These are phyloP conservation scores for Orientallactaga bullata DNA, from an alignment of 2,113 vertebrate species.

Conservation along the genomic window DNA sequence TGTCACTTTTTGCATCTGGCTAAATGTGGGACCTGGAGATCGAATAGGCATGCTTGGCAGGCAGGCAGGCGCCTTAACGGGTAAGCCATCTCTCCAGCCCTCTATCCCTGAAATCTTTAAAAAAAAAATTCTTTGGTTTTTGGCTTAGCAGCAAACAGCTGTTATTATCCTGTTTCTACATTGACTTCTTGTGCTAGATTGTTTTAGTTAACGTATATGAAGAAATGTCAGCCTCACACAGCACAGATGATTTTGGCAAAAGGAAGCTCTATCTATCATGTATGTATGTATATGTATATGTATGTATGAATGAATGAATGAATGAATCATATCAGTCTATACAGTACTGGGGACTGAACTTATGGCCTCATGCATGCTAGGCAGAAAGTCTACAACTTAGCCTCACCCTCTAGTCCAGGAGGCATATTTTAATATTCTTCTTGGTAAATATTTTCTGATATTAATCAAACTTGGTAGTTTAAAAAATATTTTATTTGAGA, in stretches of 20 bases:
- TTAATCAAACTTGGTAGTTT: neutral
- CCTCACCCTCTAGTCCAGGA: neutral
- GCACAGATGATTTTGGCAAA: neutral
- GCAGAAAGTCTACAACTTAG: neutral
- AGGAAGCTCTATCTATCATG: too few species aligned
- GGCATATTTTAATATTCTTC: constrained; percentile 19
- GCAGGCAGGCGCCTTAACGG: too few species aligned
- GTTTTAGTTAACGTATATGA: neutral
- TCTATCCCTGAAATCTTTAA: too few species aligned
- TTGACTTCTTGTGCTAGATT: neutral
- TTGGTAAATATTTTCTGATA: constrained; percentile 37
- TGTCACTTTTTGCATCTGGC: too few species aligned
- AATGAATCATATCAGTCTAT: neutral
- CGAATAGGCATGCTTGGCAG: too few species aligned
- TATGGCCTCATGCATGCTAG: neutral
- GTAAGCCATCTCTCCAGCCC: too few species aligned
- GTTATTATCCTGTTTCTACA: neutral
- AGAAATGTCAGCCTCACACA: neutral
- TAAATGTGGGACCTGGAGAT: too few species aligned
- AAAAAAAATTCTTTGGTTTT: too few species aligned
- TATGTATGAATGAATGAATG: too few species aligned
- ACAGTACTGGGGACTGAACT: neutral
- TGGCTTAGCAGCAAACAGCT: constrained; percentile 34
- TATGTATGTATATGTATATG: too few species aligned
- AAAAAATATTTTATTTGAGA: too few species aligned